phyloP scores from a whole-genome alignment of 2,888 invertebrate genomes.

The Cordilura impudica region DNA sequence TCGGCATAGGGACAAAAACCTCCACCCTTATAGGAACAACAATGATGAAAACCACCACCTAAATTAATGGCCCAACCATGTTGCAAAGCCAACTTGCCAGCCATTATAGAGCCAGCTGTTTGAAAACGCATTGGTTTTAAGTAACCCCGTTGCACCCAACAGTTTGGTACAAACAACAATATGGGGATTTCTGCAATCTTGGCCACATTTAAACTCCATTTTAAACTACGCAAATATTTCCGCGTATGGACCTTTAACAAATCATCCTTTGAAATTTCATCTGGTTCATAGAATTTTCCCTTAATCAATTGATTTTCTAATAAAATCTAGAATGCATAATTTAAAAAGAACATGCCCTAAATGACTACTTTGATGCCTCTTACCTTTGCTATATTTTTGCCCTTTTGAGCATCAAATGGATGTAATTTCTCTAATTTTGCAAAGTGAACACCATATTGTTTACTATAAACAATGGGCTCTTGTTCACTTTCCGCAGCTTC shows the following conservation, averaged over 20 bases:
- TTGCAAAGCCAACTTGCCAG: conserved; percentile 89
- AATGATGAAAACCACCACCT: conserved; percentile 94
- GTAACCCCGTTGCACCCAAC: conserved; percentile 86
- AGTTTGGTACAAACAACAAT: conserved; percentile 87
- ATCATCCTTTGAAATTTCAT: conserved; percentile 85
- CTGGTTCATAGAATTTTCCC: conserved; percentile 83
- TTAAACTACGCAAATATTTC: conserved; percentile 86
- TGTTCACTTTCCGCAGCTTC: conserved; percentile 28
- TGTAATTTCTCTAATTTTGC: conserved; percentile 90
- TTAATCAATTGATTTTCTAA: conserved; percentile 82
- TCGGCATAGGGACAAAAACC: conserved; percentile 96
- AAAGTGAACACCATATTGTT: conserved; percentile 89
- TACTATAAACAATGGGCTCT: conserved; percentile 88
- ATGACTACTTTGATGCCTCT: background rate
- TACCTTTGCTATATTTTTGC: conserved; percentile 87
- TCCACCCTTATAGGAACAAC: conserved; percentile 85
- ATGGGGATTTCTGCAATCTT: conserved; percentile 88
- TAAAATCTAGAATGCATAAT: conserved; percentile 80
- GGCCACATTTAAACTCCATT: conserved; percentile 90
- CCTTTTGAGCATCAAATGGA: conserved; percentile 93
- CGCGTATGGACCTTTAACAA: conserved; percentile 87
- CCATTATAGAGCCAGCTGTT: conserved; percentile 89
- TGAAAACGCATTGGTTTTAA: conserved; percentile 88
- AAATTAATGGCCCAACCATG: conserved; percentile 93
- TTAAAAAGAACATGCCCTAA: too few species aligned